phyloP scores from a whole-genome alignment of 2,113 vertebrate genomes.

The Coracopsis vasa region DNA sequence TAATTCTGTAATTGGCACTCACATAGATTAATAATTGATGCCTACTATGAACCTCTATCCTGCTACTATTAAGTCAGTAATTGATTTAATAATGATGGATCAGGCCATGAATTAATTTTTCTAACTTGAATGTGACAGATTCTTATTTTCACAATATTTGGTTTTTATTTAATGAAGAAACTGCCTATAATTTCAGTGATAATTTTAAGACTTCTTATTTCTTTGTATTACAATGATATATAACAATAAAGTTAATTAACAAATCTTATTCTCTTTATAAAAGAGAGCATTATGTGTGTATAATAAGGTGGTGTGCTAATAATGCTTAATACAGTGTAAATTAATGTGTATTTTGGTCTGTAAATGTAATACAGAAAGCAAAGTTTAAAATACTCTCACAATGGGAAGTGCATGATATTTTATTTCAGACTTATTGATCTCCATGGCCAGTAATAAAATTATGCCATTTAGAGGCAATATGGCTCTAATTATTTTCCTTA shows the following conservation, averaged over 20 bases:
- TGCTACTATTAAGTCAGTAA: background rate
- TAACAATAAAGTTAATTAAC: background rate
- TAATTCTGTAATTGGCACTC: background rate
- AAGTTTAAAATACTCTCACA: background rate
- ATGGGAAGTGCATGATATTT: background rate
- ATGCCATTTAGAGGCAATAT: background rate
- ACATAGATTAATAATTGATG: background rate
- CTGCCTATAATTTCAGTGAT: slow-evolving; percentile 7
- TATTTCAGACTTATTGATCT: background rate
- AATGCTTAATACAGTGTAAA: background rate
- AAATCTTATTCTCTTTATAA: background rate
- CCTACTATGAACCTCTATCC: background rate
- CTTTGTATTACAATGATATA: background rate
- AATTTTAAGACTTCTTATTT: background rate
- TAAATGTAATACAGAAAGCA: background rate
- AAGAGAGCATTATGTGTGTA: background rate
- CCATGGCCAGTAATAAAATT: background rate
- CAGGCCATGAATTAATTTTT: background rate
- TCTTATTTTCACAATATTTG: background rate
- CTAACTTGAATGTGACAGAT: background rate
- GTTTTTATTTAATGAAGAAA: background rate
- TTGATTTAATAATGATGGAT: background rate
- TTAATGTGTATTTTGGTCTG: background rate
- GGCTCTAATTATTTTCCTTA: background rate
- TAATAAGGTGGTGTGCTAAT: background rate